Percentiles rank a stretch among this genome's conserved stretches.
phyloP scores from a whole-genome alignment of 2,797 vertebrate genomes.

The Lophotriccus pileatus region DNA sequence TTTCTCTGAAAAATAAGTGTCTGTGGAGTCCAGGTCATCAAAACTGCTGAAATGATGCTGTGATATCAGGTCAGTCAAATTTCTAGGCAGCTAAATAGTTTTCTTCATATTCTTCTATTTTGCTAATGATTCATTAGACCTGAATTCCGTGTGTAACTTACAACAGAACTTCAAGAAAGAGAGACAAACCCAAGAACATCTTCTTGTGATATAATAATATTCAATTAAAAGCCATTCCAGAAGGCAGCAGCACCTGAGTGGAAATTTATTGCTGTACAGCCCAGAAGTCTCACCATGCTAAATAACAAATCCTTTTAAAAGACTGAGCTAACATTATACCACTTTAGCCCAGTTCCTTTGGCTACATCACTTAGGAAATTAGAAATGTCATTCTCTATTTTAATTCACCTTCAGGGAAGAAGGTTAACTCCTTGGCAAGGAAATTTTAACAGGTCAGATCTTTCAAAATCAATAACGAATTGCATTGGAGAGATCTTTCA shows the following conservation, averaged over 20 bases:
- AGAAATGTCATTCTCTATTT: slow-evolving; percentile 62
- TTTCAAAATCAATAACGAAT: slow-evolving; percentile 70
- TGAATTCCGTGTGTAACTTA: not conserved
- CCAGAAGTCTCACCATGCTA: slow-evolving; percentile 1
- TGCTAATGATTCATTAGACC: not conserved
- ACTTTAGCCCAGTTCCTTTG: slow-evolving; percentile 7
- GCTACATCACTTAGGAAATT: slow-evolving; percentile 58
- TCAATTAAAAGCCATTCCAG: not conserved
- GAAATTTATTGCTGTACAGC: not conserved
- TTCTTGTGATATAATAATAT: not conserved
- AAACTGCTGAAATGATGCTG: slow-evolving; percentile 21
- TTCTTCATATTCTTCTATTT: slow-evolving; percentile 1
- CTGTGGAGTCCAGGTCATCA: not conserved
- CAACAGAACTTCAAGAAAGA: not conserved
- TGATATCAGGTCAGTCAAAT: slow-evolving; percentile 1
- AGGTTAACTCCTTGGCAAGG: slow-evolving; percentile 59
- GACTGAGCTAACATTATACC: slow-evolving; percentile 14
- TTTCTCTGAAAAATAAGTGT: not conserved
- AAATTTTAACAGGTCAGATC: slow-evolving; percentile 60
- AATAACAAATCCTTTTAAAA: slow-evolving; percentile 40
- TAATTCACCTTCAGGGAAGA: slow-evolving; percentile 67
- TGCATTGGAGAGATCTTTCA: slow-evolving; percentile 61
- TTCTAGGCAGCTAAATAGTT: not conserved
- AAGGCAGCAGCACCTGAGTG: not conserved
- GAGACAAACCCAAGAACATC: not conserved